Percentiles rank a stretch among this genome's conserved stretches.
phyloP scores from a whole-genome alignment of 2,113 vertebrate species.

The Macquaria australasica region DNA sequence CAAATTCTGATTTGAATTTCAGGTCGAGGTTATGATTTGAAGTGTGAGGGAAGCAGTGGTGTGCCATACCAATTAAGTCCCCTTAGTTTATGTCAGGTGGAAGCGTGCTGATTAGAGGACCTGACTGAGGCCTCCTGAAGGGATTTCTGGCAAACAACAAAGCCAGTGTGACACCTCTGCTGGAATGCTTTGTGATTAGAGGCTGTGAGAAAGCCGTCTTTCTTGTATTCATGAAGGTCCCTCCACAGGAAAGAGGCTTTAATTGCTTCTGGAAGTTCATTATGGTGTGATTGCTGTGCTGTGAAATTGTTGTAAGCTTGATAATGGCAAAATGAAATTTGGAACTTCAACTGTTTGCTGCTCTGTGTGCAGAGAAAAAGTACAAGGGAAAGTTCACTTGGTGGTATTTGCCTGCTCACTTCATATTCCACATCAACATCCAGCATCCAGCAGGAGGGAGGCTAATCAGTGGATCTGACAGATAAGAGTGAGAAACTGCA shows the following conservation, averaged over 20 bases:
- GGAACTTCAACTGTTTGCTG: slow-evolving; percentile 60
- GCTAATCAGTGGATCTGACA: slow-evolving; percentile 54
- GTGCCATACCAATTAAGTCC: slow-evolving; percentile 54
- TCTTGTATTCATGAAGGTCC: slow-evolving; percentile 74
- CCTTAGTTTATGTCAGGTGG: slow-evolving; percentile 56
- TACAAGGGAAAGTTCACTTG: slow-evolving; percentile 34
- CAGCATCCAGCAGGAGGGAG: slow-evolving; percentile 30
- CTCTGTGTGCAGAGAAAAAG: slow-evolving; percentile 11
- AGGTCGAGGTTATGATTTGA: slow-evolving; percentile 18
- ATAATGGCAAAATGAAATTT: slow-evolving; percentile 77
- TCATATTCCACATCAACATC: slow-evolving; percentile 24
- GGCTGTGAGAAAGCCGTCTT: slow-evolving; percentile 52
- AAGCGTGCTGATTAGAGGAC: slow-evolving; percentile 66
- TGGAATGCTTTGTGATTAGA: slow-evolving; percentile 73
- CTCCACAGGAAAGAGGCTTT: slow-evolving; percentile 75
- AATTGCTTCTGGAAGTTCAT: slow-evolving; percentile 84
- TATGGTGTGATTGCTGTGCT: slow-evolving; percentile 82
- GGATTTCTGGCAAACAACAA: slow-evolving; percentile 67
- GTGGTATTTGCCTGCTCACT: slow-evolving; percentile 21
- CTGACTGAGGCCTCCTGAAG: slow-evolving; percentile 60
- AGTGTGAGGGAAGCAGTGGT: slow-evolving; percentile 15
- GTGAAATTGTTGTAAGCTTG: slow-evolving; percentile 81
- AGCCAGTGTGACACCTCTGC: slow-evolving; percentile 58
- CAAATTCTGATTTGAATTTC: background rate
- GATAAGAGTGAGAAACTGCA: slow-evolving; percentile 22